These are phyloP conservation scores for Tauraco erythrolophus DNA, from an alignment of 2,113 vertebrate genomes.

Conservation along the genomic window DNA sequence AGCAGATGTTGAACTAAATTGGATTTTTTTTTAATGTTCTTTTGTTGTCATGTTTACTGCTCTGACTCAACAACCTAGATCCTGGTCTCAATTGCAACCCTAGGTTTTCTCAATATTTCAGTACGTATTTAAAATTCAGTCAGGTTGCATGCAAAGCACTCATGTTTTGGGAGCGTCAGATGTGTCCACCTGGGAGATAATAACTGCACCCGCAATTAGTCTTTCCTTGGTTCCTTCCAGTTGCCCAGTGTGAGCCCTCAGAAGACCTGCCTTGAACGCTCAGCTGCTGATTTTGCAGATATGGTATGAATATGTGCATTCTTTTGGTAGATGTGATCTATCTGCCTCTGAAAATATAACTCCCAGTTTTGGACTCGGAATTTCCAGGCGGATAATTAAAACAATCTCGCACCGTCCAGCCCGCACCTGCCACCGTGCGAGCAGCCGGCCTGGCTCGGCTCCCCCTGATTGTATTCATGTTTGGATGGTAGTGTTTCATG, in stretches of 20 bases:
- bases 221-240: background rate
- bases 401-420: background rate
- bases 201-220: background rate
- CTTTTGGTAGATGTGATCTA: background rate
- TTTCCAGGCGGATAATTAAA: slow-evolving; percentile 39
- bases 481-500: background rate
- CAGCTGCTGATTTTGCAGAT: background rate
- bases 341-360: background rate
- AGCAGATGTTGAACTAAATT: slow-evolving; percentile 6
- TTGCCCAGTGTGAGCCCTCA: background rate
- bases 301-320: background rate
- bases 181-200: background rate
- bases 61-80: background rate
- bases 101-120: background rate
- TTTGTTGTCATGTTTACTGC: background rate
- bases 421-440: background rate
- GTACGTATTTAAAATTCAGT: background rate
- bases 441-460: background rate
- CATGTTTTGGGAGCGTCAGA: background rate
- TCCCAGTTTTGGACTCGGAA: background rate
- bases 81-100: background rate
- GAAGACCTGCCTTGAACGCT: background rate
- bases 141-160: background rate
- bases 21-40: background rate
- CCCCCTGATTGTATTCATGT: background rate